Evolutionary conservation across 2,113 vertebrate genomes (phyloP).

Genomic region (Stigmatopora argus): DNA sequence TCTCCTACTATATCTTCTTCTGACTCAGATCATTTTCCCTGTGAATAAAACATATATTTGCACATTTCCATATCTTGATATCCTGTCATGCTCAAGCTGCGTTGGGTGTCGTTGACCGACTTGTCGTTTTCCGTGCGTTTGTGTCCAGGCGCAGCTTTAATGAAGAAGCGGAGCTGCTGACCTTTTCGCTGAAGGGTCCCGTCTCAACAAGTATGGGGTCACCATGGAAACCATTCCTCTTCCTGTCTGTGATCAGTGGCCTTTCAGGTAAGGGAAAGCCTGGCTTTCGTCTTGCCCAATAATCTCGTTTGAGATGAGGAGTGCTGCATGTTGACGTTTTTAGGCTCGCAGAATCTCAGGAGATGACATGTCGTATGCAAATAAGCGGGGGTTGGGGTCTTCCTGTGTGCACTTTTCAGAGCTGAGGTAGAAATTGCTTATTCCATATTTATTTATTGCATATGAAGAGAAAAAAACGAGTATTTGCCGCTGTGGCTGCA

Average conservation of each 20-base stretch:
- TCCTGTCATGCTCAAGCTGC: background rate
- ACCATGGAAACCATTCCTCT: constrained; percentile 86
- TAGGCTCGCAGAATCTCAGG: background rate
- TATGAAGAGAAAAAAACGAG: background rate
- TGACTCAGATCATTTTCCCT: background rate
- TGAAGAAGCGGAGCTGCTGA: constrained; percentile 80
- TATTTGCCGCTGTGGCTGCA: background rate
- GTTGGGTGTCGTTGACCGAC: background rate
- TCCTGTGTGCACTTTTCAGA: background rate
- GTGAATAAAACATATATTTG: background rate
- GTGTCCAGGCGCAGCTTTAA: constrained; percentile 79
- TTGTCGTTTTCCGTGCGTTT: constrained; percentile 55
- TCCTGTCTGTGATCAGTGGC: constrained; percentile 82
- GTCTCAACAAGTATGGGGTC: constrained; percentile 81
- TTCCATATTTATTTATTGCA: background rate
- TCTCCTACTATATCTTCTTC: background rate
- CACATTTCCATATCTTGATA: no score
- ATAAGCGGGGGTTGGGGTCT: background rate
- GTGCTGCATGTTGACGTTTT: background rate
- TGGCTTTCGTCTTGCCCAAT: background rate
- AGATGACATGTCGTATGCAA: constrained; percentile 2
- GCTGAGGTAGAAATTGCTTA: background rate
- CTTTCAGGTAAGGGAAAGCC: constrained; percentile 79
- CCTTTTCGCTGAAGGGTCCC: constrained; percentile 67
- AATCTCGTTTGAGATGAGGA: background rate